Base-by-base conservation (phyloP, 2,113 vertebrate genomes). In the Lates calcarifer region DNA sequence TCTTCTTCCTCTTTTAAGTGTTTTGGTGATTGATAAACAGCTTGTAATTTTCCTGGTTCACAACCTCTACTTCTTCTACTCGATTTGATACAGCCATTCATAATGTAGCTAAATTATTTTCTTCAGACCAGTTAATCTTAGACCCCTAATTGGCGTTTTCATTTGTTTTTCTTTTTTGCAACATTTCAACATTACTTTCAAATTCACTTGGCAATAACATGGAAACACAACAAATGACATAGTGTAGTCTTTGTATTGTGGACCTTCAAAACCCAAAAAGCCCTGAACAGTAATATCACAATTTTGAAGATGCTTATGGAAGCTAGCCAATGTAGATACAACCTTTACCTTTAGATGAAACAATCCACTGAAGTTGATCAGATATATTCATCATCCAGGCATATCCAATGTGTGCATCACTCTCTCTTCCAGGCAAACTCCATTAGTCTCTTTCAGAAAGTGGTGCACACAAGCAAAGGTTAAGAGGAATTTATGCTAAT, bases 401-500 rank as follows among this genome's bases (percentile, higher is more conserved):
- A 66, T 35, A 74, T 82, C 65, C 70, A 24, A 29, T 43, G 20
- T 28, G 56, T 55, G 78, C 6, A 33, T 60, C 57, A 17, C 79
- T 84, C 68, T 13, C 55, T 85, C 79, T 60, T 62, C 29, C 63
- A 33, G 62, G 37, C 73, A 73, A 83, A 79, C 65, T 35, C 74
- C 85, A 84, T 87, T 79, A 92, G 78, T 75, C 62, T 68, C 49
- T 31, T 43, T 57, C 71, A 8, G 74, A 72, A 56, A 89, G 58
- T 58, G 75, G 51, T 12, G 17, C 70, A 51, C 53, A 33, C 74
- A 65, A 53, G 69, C 57, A 83, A 85, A 90, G 89, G 87, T 92
- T 83, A 90, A 90, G 85, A 81, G 87, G 83, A 69, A 51, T 87
- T 85, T 85, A 88, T 90, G 87, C 89, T 80, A 85, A 89, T 88